These are phyloP conservation scores for Liolophura sinensis DNA, from an alignment of 1,140 invertebrate genomes.

Conservation along the genomic window DNA sequence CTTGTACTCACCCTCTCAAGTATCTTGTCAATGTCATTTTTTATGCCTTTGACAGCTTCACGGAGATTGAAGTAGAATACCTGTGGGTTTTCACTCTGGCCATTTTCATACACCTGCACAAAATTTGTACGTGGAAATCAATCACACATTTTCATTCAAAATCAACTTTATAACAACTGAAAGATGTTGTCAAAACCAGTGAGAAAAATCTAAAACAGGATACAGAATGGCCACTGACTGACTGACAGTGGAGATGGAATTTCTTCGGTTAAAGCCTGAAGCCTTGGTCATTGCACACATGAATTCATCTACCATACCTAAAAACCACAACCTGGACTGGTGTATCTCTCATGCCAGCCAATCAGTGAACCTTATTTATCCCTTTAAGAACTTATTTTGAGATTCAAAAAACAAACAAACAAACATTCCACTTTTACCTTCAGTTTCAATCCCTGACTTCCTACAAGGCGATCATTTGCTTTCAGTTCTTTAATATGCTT, in stretches of 20 bases:
- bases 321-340: too few species aligned
- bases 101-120: conserved; percentile 51
- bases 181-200: too few species aligned
- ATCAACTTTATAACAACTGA: background rate
- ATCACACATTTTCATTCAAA: background rate
- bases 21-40: conserved; percentile 21
- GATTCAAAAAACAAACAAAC: too few species aligned
- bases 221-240: too few species aligned
- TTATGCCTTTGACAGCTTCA: conserved; percentile 37
- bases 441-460: conserved; percentile 39
- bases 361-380: too few species aligned
- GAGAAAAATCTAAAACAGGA: too few species aligned
- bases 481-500: conserved; percentile 45
- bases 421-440: conserved; percentile 32
- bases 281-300: too few species aligned
- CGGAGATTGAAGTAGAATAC: conserved; percentile 49
- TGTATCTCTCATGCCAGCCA: too few species aligned
- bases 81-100: conserved; percentile 28
- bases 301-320: too few species aligned
- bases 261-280: too few species aligned
- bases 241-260: too few species aligned
- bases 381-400: too few species aligned
- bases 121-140: background rate
- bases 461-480: conserved; percentile 36
- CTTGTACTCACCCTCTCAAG: conserved; percentile 27